Base-by-base conservation (phyloP, 2,113 vertebrate species). In the Talpa occidentalis region DNA sequence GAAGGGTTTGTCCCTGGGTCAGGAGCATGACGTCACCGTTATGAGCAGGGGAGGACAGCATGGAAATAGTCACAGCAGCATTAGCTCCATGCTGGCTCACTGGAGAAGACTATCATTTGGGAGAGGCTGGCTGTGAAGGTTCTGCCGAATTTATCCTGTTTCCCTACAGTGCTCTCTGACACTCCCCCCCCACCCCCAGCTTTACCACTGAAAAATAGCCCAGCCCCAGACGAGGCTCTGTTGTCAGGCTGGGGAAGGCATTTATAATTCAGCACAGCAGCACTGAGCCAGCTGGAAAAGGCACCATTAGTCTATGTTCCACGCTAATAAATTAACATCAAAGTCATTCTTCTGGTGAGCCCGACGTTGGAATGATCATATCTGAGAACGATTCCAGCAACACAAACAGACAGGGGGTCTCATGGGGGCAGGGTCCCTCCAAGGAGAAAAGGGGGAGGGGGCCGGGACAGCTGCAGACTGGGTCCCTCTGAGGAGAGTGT, bases 401-500 rank as follows among this genome's bases (percentile, higher is more conserved):
- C 79, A 59, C 28, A 30, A 52, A 73, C 10, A 10, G 52, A n/a
- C 79, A 59, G 52, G 49, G n/a, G 70, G 32, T 56, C 90, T 80
- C 88, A 9, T 0, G 2, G 3, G 30, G 2, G 28, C 26, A 11
- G 62, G 67, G 19, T 70, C 70, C 80, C 64, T 91, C 82, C 66
- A 37, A 52, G 35, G 19, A 93, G 42, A 76, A 79, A 44, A 35
- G 7, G 21, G 56, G 81, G 52, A 3, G 14, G 11, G 69, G 26
- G 49, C 10, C 64, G 32, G 78, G 91, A 35, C 0, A 66, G 49
- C 4, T 72, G 79, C 30, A 44, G 56, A 80, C 40, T 5, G 40
- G 66, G 90, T 69, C 93, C 42, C 74, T 80, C 21, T 78, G 96
- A 83, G 91, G 95, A 96, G 73, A 79, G 67, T 0, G 2, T 16